phyloP scores from a whole-genome alignment of 2,113 vertebrate genomes.

The Carassius auratus region DNA sequence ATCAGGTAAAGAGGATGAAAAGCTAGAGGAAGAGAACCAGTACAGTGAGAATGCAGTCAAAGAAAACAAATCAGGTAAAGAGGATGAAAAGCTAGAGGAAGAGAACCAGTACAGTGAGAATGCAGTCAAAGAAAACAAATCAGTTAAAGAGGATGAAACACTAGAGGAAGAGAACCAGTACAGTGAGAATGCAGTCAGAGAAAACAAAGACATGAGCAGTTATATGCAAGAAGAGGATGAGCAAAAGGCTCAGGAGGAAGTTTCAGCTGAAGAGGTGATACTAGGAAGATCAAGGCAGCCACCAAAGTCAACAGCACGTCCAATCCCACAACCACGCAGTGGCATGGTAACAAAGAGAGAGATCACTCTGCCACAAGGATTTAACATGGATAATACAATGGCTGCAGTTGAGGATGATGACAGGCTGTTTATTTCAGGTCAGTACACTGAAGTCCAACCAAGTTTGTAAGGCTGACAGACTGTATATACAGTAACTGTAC shows the following conservation, averaged over 20 bases:
- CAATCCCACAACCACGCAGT: slow-evolving; percentile 59
- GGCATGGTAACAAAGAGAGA: slow-evolving; percentile 78
- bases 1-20: slow-evolving; percentile 25
- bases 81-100: background rate
- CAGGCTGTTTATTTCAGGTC: slow-evolving; percentile 70
- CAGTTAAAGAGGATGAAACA: slow-evolving; percentile 19
- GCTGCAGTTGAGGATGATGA: slow-evolving; percentile 69
- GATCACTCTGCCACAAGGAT: slow-evolving; percentile 69
- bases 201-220: slow-evolving; percentile 16
- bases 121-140: slow-evolving; percentile 14
- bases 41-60: background rate
- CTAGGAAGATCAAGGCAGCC: slow-evolving; percentile 55
- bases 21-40: slow-evolving; percentile 1
- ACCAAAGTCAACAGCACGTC: slow-evolving; percentile 69
- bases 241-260: slow-evolving; percentile 17
- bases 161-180: slow-evolving; percentile 18
- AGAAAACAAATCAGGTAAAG: too few relatives aligned
- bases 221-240: slow-evolving; percentile 36
- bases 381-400: slow-evolving; percentile 62
- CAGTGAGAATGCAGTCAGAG: background rate
- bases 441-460: background rate
- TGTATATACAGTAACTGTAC: too few relatives aligned
- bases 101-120: slow-evolving; percentile 18
- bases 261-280: slow-evolving; percentile 43
- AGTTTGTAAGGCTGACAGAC: too few relatives aligned